These are phyloP conservation scores for Onychomys arenicola DNA, from an alignment of 2,797 vertebrate genomes.

Conservation along the genomic window DNA sequence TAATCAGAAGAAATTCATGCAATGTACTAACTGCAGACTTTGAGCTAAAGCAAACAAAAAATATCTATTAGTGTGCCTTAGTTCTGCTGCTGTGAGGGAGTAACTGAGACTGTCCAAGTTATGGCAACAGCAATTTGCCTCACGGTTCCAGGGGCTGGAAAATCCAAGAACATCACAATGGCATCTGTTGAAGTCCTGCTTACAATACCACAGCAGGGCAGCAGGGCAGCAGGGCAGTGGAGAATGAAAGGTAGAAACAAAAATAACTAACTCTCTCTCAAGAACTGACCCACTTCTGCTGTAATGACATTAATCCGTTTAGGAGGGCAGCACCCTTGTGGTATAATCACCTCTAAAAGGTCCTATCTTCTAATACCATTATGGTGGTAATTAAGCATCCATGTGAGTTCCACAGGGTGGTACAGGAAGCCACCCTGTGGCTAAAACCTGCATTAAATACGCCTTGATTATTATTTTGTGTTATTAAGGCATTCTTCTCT, in stretches of 20 bases:
- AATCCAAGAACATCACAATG: not conserved
- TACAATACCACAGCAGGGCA: not conserved
- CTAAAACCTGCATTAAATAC: slow-evolving; percentile 27
- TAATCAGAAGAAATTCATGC: not conserved
- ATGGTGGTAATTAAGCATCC: not conserved
- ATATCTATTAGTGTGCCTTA: not conserved
- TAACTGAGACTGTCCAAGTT: no score
- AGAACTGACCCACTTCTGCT: not conserved
- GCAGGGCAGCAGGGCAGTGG: no score
- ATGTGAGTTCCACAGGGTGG: not conserved
- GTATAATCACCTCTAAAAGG: not conserved
- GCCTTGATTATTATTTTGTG: not conserved
- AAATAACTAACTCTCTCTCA: not conserved
- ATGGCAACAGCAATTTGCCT: not conserved
- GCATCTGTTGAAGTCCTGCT: not conserved
- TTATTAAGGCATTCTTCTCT: slow-evolving; percentile 58
- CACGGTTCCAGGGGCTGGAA: not conserved
- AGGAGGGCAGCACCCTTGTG: not conserved
- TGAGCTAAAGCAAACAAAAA: slow-evolving; percentile 5
- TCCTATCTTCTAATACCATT: not conserved
- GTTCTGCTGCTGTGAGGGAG: not conserved
- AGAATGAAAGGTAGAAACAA: not conserved
- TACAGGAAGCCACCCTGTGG: not conserved
- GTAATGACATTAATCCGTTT: not conserved
- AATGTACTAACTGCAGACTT: slow-evolving; percentile 28